Evolutionary conservation across 2,797 vertebrate species (phyloP).

Genomic region (Linurgus olivaceus): DNA sequence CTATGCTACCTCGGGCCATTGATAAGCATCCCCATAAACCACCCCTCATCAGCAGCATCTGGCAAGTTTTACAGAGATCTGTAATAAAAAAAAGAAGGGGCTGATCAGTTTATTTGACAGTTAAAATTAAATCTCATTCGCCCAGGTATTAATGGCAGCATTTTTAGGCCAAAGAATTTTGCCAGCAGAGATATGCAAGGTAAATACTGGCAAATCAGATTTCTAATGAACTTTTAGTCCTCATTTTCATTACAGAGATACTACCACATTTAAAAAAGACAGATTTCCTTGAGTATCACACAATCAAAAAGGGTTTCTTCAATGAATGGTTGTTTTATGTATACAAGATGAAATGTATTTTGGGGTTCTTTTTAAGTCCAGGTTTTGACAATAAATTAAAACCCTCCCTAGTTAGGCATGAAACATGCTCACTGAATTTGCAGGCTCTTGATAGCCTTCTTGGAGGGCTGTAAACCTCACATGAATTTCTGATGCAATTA

Average conservation of each 20-base stretch:
- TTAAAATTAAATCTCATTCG: constrained; percentile 1
- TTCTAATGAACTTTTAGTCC: not conserved
- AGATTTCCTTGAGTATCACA: not conserved
- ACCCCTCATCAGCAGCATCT: not conserved
- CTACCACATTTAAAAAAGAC: not conserved
- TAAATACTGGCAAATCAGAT: not conserved
- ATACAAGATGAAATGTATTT: not conserved
- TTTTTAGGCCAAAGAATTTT: not conserved
- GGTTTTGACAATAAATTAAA: not conserved
- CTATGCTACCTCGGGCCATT: not conserved
- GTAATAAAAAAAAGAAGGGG: not conserved
- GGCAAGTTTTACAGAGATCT: not conserved
- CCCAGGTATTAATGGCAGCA: not conserved
- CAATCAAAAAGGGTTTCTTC: not conserved
- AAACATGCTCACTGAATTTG: not conserved
- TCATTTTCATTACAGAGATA: not conserved
- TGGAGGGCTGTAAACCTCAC: not conserved
- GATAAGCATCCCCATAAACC: not conserved
- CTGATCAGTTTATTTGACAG: constrained; percentile 1
- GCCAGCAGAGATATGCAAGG: not conserved
- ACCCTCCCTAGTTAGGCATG: not conserved
- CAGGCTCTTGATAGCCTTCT: not conserved
- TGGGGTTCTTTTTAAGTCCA: not conserved
- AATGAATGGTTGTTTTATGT: not conserved
- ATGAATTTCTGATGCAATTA: not conserved